These are phyloP conservation scores for Anas acuta DNA, from an alignment of 2,797 vertebrate species.

Conservation along the genomic window DNA sequence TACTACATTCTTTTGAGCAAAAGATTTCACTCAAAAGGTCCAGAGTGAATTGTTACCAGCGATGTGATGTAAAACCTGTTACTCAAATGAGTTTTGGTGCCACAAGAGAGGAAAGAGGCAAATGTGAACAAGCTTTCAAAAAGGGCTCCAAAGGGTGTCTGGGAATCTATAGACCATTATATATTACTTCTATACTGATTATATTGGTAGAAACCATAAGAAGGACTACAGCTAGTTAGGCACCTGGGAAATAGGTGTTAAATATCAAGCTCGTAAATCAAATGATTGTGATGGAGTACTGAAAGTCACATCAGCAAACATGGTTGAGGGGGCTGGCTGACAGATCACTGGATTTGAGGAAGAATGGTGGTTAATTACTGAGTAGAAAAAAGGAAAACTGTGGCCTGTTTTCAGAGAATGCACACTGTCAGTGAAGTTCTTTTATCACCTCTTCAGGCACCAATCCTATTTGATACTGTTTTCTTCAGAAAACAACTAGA, in stretches of 20 bases:
- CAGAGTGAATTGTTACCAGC: neutral
- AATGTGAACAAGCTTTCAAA: neutral
- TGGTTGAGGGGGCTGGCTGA: neutral
- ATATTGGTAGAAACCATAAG: neutral
- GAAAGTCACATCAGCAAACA: neutral
- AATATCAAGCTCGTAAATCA: neutral
- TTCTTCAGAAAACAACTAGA: neutral
- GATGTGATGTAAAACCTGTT: neutral
- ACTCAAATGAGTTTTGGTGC: neutral
- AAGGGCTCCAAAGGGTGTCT: neutral
- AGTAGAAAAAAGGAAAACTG: neutral
- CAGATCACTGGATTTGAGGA: neutral
- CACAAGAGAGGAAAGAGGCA: neutral
- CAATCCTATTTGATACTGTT: neutral
- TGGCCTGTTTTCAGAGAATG: neutral
- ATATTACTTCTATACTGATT: neutral
- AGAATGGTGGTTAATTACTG: neutral
- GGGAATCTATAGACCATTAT: neutral
- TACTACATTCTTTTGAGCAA: neutral
- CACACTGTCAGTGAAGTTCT: accelerated
- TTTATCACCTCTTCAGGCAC: neutral
- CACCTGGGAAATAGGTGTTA: neutral
- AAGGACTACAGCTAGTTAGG: neutral
- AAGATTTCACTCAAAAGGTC: neutral
- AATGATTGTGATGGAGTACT: neutral